A percentile compares a stretch with the other conserved stretches of the same genome.
These are phyloP conservation scores for Potamilus streckersoni DNA, from an alignment of 1,140 invertebrate genomes.

Conservation along the genomic window DNA sequence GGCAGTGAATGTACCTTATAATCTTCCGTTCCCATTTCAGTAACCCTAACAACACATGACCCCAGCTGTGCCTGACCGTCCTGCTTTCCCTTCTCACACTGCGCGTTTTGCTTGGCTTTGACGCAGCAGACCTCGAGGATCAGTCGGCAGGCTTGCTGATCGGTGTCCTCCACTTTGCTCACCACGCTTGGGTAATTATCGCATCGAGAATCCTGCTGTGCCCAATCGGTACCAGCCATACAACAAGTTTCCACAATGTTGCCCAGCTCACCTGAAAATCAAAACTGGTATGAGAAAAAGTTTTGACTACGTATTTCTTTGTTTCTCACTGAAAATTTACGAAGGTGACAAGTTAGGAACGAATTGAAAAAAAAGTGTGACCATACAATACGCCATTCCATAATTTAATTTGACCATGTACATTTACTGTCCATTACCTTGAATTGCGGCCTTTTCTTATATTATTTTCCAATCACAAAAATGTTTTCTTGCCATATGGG, in stretches of 20 bases:
- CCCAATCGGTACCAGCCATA: constrained; percentile 45
- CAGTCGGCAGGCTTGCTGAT: constrained; percentile 43
- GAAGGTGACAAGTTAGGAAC: too few species aligned
- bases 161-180: constrained; percentile 18
- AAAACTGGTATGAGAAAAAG: too few species aligned
- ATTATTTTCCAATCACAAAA: too few species aligned
- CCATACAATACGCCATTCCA: too few species aligned
- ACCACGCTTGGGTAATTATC: constrained; percentile 42
- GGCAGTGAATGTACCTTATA: constrained; percentile 43
- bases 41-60: constrained; percentile 52
- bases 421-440: too few species aligned
- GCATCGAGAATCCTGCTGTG: constrained; percentile 36
- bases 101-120: constrained; percentile 52
- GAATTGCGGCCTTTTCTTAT: too few species aligned
- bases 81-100: constrained; percentile 54
- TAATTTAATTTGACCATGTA: too few species aligned
- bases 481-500: too few species aligned
- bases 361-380: too few species aligned
- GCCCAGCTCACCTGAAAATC: constrained; percentile 33
- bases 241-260: constrained; percentile 41
- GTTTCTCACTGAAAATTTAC: too few species aligned
- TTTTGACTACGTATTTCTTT: too few species aligned
- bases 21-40: constrained; percentile 52
- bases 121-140: constrained; percentile 62
- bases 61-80: constrained; percentile 43